Conservation (phyloP, 2,888 invertebrate genomes). For the Pseudanteris insignis region DNA sequence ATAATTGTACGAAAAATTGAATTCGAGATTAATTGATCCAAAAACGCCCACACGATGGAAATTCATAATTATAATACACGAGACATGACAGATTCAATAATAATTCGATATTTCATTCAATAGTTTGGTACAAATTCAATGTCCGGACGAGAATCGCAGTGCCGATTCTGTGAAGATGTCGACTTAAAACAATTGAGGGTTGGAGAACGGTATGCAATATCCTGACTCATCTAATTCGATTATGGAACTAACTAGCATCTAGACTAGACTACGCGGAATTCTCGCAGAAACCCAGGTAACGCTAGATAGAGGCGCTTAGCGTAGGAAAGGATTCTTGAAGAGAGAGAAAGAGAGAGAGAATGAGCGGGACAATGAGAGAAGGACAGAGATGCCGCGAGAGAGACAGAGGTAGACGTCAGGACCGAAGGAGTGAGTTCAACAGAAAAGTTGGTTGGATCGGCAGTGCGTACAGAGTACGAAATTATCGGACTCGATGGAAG, state of each 20-base stretch:
- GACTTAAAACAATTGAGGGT: slow-evolving; percentile 66
- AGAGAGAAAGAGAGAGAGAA: slow-evolving; percentile 9
- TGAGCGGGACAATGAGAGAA: slow-evolving; percentile 1
- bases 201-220: slow-evolving; percentile 63
- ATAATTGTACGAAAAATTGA: slow-evolving; percentile 12
- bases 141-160: slow-evolving; percentile 55
- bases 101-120: slow-evolving; percentile 60
- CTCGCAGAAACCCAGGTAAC: slow-evolving; percentile 44
- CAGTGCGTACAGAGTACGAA: slow-evolving; percentile 50
- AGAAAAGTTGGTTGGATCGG: slow-evolving; percentile 35
- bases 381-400: background rate
- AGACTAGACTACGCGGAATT: slow-evolving; percentile 45
- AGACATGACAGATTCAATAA: slow-evolving; percentile 47
- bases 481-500: slow-evolving; percentile 65
- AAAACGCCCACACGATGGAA: slow-evolving; percentile 38
- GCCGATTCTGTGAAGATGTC: slow-evolving; percentile 60
- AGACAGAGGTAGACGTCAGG: slow-evolving; percentile 10
- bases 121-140: slow-evolving; percentile 66
- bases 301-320: slow-evolving; percentile 33
- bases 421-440: slow-evolving; percentile 1
- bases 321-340: slow-evolving; percentile 37
- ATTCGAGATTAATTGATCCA: slow-evolving; percentile 16
- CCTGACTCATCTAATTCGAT: slow-evolving; percentile 66
- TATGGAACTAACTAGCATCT: slow-evolving; percentile 60
- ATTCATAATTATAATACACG: slow-evolving; percentile 40